These are phyloP conservation scores for Pangasius sanitwongsei DNA, from an alignment of 2,797 vertebrate species.

Conservation along the genomic window DNA sequence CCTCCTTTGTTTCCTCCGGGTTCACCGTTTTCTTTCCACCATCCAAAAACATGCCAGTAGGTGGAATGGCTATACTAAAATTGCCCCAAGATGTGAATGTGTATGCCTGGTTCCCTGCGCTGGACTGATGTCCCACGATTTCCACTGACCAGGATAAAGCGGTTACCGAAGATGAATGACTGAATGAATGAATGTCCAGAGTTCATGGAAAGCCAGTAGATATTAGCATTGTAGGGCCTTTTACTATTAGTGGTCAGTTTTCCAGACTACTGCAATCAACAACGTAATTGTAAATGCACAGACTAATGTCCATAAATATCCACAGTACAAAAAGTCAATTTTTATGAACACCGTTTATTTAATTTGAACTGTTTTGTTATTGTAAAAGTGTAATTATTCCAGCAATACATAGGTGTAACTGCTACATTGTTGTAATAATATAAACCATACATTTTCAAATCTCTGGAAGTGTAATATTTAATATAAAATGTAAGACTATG, in stretches of 20 bases:
- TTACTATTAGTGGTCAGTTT: background rate
- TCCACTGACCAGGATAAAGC: background rate
- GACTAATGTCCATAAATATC: too few relatives aligned
- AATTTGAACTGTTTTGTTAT: background rate
- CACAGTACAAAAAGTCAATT: too few relatives aligned
- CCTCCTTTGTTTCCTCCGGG: background rate
- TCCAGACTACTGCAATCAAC: background rate
- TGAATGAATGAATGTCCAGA: background rate
- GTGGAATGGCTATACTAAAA: background rate
- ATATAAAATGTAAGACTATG: background rate
- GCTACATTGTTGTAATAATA: background rate
- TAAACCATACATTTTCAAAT: background rate
- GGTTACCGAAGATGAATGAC: background rate
- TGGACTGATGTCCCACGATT: background rate
- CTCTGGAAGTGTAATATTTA: background rate
- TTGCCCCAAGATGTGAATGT: background rate
- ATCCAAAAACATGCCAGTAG: background rate
- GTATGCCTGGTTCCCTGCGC: background rate
- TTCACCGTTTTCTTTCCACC: background rate
- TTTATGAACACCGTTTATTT: background rate
- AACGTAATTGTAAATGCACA: background rate
- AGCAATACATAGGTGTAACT: background rate
- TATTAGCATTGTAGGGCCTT: background rate
- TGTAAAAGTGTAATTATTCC: background rate
- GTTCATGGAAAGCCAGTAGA: background rate